A percentile compares a stretch with the other conserved stretches of the same genome.
Evolutionary conservation across 2,113 vertebrate species (phyloP).

Genomic region (Tachuris rubrigastra): DNA sequence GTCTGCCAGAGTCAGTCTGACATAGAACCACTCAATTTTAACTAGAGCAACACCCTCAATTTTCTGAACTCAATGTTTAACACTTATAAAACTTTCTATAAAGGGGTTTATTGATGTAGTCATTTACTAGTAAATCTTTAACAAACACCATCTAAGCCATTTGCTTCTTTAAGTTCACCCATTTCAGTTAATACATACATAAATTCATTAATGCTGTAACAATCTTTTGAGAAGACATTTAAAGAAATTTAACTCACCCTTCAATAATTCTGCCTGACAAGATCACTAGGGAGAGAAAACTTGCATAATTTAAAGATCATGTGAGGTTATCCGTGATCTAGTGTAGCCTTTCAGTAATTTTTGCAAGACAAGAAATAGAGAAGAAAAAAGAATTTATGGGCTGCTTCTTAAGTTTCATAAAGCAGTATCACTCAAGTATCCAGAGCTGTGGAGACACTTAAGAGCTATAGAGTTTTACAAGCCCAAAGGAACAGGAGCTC

Average conservation of each 20-base stretch:
- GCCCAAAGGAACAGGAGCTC: not conserved
- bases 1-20: not conserved
- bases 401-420: not conserved
- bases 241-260: not conserved
- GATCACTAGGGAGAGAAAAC: not conserved
- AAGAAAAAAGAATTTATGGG: not conserved
- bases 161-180: not conserved
- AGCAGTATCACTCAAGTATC: not conserved
- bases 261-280: not conserved
- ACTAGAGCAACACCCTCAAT: not conserved
- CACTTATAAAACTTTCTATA: not conserved
- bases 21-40: not conserved
- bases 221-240: not conserved
- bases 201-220: not conserved
- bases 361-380: not conserved
- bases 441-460: not conserved
- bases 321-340: not conserved
- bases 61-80: not conserved
- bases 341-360: not conserved
- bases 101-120: not conserved
- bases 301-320: not conserved
- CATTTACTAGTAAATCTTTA: not conserved
- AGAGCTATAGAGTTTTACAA: not conserved
- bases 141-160: not conserved
- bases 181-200: not conserved